These are phyloP conservation scores for Iphiclides podalirius DNA, from an alignment of 2,888 invertebrate genomes.

Conservation along the genomic window DNA sequence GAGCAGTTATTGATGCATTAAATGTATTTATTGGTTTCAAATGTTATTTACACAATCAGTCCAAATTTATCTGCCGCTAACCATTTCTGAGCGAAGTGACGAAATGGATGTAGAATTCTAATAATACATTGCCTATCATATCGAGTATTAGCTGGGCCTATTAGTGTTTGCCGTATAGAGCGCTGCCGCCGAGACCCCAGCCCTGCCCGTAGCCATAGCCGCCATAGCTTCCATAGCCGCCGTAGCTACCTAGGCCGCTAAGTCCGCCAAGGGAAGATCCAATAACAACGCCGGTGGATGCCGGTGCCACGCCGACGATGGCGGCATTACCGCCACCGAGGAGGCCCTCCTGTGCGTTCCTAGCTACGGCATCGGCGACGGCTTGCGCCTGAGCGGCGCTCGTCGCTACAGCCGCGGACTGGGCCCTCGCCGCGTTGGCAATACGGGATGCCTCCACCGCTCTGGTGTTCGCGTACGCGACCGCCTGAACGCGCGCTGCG, in stretches of 20 bases:
- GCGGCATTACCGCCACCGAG: constrained; percentile 44
- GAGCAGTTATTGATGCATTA: too few relatives aligned
- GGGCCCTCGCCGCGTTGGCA: constrained; percentile 57
- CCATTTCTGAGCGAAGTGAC: constrained; percentile 55
- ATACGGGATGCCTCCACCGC: constrained; percentile 69
- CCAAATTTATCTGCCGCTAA: constrained; percentile 60
- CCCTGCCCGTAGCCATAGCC: constrained; percentile 29
- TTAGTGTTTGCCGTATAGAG: constrained; percentile 33
- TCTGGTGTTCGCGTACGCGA: constrained; percentile 66
- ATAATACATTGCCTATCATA: constrained; percentile 38
- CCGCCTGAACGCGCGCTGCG: constrained; percentile 65
- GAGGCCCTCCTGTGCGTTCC: constrained; percentile 59
- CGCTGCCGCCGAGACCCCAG: constrained; percentile 25
- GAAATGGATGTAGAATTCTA: constrained; percentile 68
- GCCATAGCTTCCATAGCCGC: constrained; percentile 27
- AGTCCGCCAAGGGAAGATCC: constrained; percentile 26
- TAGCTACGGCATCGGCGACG: constrained; percentile 57
- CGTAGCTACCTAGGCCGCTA: constrained; percentile 14
- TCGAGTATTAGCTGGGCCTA: constrained; percentile 25
- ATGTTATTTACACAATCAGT: constrained; percentile 46
- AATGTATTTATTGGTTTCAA: constrained; percentile 28
- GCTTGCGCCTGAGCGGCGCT: constrained; percentile 64
- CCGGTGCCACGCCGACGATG: constrained; percentile 38
- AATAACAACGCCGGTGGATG: constrained; percentile 32
- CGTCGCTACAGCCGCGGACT: constrained; percentile 54